Conservation (phyloP, 1,140 invertebrate genomes). For the Anoplophora glabripennis region DNA sequence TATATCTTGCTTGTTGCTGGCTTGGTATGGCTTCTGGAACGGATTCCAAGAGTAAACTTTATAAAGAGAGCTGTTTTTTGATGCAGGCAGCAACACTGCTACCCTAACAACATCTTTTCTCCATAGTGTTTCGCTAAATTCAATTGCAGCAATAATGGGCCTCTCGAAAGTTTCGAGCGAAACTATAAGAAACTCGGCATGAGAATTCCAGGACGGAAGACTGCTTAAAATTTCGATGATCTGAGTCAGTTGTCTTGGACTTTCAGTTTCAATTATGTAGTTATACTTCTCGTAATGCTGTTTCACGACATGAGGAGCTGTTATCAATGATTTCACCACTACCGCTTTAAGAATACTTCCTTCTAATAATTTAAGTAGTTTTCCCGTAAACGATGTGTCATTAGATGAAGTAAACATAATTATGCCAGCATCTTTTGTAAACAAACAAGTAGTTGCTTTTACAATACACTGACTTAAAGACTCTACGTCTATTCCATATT, state of each 20-base stretch:
- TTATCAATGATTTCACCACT: not conserved
- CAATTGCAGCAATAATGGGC: conserved; percentile 1
- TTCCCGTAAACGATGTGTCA: not conserved
- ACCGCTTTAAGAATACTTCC: not conserved
- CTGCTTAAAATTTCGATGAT: conserved; percentile 1
- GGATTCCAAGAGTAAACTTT: conserved; percentile 36
- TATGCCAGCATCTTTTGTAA: not conserved
- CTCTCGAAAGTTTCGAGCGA: conserved; percentile 21
- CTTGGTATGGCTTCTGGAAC: conserved; percentile 27
- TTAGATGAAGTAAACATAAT: conserved; percentile 5
- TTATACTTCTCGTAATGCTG: not conserved
- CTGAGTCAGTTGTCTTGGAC: conserved; percentile 7
- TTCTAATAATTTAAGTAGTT: not conserved
- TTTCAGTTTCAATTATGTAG: conserved; percentile 17
- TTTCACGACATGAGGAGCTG: not conserved
- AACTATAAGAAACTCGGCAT: conserved; percentile 34
- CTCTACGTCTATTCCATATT: too few species aligned
- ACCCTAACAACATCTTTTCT: conserved; percentile 26
- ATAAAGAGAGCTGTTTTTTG: conserved; percentile 14
- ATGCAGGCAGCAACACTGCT: conserved; percentile 19
- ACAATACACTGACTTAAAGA: conserved; percentile 8
- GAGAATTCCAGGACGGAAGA: conserved; percentile 34
- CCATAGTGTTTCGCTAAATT: conserved; percentile 24
- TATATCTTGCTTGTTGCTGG: conserved; percentile 12
- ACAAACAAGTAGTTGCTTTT: not conserved